Evolutionary conservation across 2,888 invertebrate genomes (phyloP).

Genomic region (Meganola albula): DNA sequence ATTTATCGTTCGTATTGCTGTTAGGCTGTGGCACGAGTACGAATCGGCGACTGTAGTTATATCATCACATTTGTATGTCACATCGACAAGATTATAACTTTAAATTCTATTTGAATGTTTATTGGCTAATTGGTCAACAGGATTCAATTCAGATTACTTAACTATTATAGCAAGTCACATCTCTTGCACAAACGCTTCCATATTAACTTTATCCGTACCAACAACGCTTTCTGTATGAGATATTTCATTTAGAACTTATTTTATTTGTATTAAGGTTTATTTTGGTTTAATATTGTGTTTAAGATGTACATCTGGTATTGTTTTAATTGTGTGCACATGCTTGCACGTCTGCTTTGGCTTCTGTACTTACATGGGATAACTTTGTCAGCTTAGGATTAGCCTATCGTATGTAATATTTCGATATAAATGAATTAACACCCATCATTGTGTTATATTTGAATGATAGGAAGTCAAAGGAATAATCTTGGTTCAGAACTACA

Average conservation of each 20-base stretch:
- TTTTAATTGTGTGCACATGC: slow-evolving; percentile 35
- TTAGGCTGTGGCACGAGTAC: too few relatives aligned
- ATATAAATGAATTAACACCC: too few relatives aligned
- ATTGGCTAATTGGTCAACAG: slow-evolving; percentile 28
- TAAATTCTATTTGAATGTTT: slow-evolving; percentile 24
- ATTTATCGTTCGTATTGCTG: too few relatives aligned
- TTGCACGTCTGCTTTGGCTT: slow-evolving; percentile 50
- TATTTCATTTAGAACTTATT: slow-evolving; percentile 8
- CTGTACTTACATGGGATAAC: slow-evolving; percentile 46
- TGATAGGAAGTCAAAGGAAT: too few relatives aligned
- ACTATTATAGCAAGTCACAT: slow-evolving; percentile 43
- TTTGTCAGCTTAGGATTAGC: slow-evolving; percentile 46
- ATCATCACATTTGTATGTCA: slow-evolving; percentile 21
- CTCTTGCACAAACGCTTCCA: slow-evolving; percentile 49
- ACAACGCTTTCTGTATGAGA: slow-evolving; percentile 4
- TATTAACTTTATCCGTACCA: slow-evolving; percentile 25
- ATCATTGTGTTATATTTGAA: too few relatives aligned
- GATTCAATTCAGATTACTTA: slow-evolving; percentile 38
- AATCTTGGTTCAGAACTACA: too few relatives aligned
- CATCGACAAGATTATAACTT: slow-evolving; percentile 23
- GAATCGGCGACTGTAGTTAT: slow-evolving; percentile 21
- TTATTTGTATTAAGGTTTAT: slow-evolving; percentile 6
- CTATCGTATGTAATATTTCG: slow-evolving; percentile 34
- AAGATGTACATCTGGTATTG: slow-evolving; percentile 13
- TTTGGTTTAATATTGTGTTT: slow-evolving; percentile 13